Base-by-base conservation (phyloP, 2,113 vertebrate genomes). In the Cochlearius cochlearius region DNA sequence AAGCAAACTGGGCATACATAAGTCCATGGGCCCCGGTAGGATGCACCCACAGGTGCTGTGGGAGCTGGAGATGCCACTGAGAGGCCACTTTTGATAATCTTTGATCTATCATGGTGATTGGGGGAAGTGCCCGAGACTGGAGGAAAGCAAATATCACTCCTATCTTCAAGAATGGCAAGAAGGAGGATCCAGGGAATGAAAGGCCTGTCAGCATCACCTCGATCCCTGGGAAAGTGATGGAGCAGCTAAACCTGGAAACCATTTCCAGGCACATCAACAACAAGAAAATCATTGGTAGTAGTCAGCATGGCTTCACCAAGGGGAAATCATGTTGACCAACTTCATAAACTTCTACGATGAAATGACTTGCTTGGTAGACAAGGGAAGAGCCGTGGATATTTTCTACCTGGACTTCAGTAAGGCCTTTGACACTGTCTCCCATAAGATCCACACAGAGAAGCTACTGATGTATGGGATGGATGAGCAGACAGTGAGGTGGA, bases 1-100 rank as follows among this genome's bases (percentile, higher is more conserved):
- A 23, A 19, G 29, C n/a, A 39, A 47, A 39, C 15, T 19, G 12
- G 36, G 60, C 16, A 30, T 75, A 52, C 2, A 1, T 11, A 71
- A n/a, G 23, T 47, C 26, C 36, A n/a, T 4, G 3, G 29, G 5
- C 15, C 55, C 21, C 25, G 21, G 8, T 0, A 23, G 15, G 5
- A 64, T 50, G 22, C 22, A 75, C 5, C 15, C 41, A 15, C 26
- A 38, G 26, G 29, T 36, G 17, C 26, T 60, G 32, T 22, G 17
- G 29, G 45, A 90, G 16, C 10, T 63, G 53, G 8, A 9, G 38
- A 19, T 34, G 12, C 36, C 39, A 69, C 14, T 60, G 55, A 1
- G 5, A 79, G 27, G 72, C 32, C 5, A 9, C 9, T 49, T 26
- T 41, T 4, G 4, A 30, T 14, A 50, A 23, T n/a, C 16, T 47